phyloP scores from a whole-genome alignment of 2,113 vertebrate genomes.

The Corvus cornix region DNA sequence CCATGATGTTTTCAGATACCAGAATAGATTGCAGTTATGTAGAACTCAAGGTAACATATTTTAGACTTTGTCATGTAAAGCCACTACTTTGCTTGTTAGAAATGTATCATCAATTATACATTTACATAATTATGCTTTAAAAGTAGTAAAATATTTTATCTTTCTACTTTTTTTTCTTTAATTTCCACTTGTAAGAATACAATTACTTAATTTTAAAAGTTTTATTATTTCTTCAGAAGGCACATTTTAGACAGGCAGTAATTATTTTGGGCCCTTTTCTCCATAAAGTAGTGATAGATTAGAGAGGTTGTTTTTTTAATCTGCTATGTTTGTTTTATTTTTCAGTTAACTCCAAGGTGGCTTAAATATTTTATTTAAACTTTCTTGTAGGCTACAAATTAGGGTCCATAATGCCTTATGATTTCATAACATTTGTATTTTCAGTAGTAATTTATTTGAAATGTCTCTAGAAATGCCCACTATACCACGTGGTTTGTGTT shows the following conservation, averaged over 20 bases:
- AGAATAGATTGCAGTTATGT: neutral
- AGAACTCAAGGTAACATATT: neutral
- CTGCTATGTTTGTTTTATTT: neutral
- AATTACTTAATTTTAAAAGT: neutral
- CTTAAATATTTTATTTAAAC: neutral
- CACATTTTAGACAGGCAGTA: neutral
- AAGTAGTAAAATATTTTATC: neutral
- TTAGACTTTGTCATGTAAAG: neutral
- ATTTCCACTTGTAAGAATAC: neutral
- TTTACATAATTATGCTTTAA: neutral
- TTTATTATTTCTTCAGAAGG: neutral
- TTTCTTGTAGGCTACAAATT: neutral
- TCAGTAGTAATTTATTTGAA: neutral
- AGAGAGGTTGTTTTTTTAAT: neutral
- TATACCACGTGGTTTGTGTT: neutral
- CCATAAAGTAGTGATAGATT: neutral
- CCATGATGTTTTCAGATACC: neutral
- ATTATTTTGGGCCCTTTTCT: neutral
- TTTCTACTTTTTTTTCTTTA: neutral
- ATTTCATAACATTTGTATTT: neutral
- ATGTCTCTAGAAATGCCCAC: neutral
- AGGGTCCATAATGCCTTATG: neutral
- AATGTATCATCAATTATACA: neutral
- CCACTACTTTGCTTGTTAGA: neutral
- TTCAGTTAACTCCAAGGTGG: neutral